Percentiles rank a stretch among this genome's conserved stretches.
Evolutionary conservation across 1,140 invertebrate species (phyloP).

Genomic region (Brachionus rubens): DNA sequence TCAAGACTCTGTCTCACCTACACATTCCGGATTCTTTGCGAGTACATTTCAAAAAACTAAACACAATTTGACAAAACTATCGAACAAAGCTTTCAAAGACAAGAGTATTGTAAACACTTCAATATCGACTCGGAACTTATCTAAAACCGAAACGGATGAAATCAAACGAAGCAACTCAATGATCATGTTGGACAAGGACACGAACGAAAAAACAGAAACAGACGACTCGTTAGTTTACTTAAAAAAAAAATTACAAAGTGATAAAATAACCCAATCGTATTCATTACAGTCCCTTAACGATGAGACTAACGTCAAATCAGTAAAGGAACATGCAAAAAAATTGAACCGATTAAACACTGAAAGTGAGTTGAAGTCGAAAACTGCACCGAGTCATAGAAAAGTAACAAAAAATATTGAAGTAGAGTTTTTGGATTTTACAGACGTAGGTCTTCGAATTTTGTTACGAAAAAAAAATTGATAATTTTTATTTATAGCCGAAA

Average conservation of each 20-base stretch:
- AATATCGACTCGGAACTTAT: too few relatives aligned
- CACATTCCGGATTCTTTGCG: slow-evolving; percentile 22
- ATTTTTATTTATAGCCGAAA: background rate
- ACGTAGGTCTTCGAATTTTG: background rate
- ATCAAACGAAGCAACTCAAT: slow-evolving; percentile 8
- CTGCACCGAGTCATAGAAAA: too few relatives aligned
- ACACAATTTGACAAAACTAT: slow-evolving; percentile 23
- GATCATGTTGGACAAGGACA: background rate
- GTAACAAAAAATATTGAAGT: background rate
- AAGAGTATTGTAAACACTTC: background rate
- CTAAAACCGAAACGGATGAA: background rate
- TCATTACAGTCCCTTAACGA: slow-evolving; percentile 19
- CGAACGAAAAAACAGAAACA: background rate
- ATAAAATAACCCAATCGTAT: background rate
- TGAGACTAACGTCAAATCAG: background rate
- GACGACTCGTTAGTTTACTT: too few relatives aligned
- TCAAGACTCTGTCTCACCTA: background rate
- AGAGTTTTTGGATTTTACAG: slow-evolving; percentile 27
- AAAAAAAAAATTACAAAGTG: too few relatives aligned
- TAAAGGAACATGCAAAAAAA: slow-evolving; percentile 43
- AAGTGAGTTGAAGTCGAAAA: background rate
- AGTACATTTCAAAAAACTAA: slow-evolving; percentile 42
- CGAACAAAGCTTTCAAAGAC: background rate
- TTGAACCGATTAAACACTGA: slow-evolving; percentile 33
- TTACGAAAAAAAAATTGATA: background rate